Evolutionary conservation across 2,888 invertebrate species (phyloP), one percentile per base, ranked within the genome.

Genomic region (Caenorhabditis japonica): DNA sequence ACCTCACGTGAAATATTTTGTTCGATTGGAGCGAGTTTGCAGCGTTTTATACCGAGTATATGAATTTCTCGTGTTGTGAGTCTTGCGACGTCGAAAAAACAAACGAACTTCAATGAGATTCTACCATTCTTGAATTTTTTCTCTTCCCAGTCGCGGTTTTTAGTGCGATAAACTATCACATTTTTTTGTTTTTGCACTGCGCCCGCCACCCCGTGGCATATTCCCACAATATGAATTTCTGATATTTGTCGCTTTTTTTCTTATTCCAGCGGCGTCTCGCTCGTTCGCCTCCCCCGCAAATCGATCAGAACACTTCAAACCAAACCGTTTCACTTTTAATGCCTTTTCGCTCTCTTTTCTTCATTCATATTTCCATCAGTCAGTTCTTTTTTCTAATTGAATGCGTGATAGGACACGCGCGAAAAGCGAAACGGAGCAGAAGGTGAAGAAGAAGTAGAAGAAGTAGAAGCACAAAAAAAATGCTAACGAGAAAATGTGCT

Each of bases 141-240:
- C n/a, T n/a, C n/a, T n/a, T n/a, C n/a, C n/a, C n/a, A n/a, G n/a
- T n/a, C n/a, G n/a, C n/a, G n/a, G n/a, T n/a, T n/a, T n/a, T n/a
- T n/a, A n/a, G n/a, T n/a, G n/a, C n/a, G 41, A 41, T 62, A 36
- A 43, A 41, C 33, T 44, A 41, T 52, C 44, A 17, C 8, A 25
- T 41, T 12, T 52, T 36, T 52, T 2, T 30, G 17, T 52, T 52
- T 59, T 43, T 59, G 17, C 36, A 19, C 36, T 36, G n/a, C n/a
- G n/a, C n/a, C n/a, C n/a, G n/a, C n/a, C n/a, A n/a, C n/a, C n/a
- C n/a, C n/a, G n/a, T n/a, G n/a, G n/a, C n/a, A n/a, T n/a, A n/a
- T 55, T 69, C 52, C 59, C 60, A 61, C 52, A 61, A 61, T 61
- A 61, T 61, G 61, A 43, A 61, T 55, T 64, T 64, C 51, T 64